Base-by-base conservation (phyloP, 2,888 invertebrate species). In the Ecdyonurus torrentis region DNA sequence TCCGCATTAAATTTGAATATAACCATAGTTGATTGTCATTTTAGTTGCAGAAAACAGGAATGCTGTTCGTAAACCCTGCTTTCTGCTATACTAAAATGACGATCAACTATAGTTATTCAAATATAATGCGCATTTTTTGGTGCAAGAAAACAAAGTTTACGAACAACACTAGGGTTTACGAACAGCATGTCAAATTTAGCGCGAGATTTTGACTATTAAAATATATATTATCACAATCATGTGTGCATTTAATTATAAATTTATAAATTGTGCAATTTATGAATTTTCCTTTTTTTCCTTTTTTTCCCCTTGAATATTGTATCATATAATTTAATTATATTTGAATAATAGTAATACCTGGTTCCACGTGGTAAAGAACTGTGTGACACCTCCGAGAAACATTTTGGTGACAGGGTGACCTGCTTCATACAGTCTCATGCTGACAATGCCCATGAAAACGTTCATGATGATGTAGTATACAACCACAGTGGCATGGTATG, bases 291-390 rank as follows among this genome's bases (percentile, higher is more conserved):
- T 50, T 50, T 50, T 18, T 50, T 50, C 50, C 50, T 50, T 50
- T 7, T 50, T 50, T 50, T 50, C 50, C 7, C 7, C 7, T 50
- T 50, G 18, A 50, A 18, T 18, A 50, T 18, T 50, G 18, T 10
- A 10, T 50, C 10, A 18, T 7, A 10, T 50, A 50, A 50, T 50
- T 50, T 7, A 50, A 50, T 18, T 10, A 50, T 10, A 18, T 10
- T 50, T 10, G 18, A 50, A 50, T 50, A 10, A 50, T 50, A 10
- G 50, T 18, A 7, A 7, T 20, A 55, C 55, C 55, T 55, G 55
- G 22, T 55, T 55, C 55, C 55, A 55, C 5, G 55, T 55, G n/a
- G 55, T 55, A n/a, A 20, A 55, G 22, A 55, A 55, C 55, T 55
- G 55, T 5, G 55, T 55, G 20, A 22, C 15, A 7, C 55, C 55